phyloP scores from a whole-genome alignment of 1,140 invertebrate genomes.

The Nasonia giraulti region DNA sequence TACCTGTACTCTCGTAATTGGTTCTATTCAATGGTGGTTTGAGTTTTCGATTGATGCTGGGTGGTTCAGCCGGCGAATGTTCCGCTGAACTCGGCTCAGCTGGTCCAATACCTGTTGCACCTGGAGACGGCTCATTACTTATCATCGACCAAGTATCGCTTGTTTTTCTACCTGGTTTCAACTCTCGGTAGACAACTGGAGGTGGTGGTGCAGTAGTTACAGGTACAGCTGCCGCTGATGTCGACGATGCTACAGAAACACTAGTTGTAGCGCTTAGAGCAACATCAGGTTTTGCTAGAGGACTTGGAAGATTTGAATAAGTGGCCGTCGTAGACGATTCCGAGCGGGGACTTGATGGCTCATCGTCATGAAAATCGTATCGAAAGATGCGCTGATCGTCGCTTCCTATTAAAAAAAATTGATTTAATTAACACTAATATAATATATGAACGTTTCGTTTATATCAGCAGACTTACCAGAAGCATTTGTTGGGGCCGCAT shows the following conservation, averaged over 20 bases:
- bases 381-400: slow-evolving; percentile 78
- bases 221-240: slow-evolving; percentile 27
- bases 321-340: slow-evolving; percentile 74
- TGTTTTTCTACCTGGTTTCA: slow-evolving; percentile 84
- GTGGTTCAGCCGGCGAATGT: slow-evolving; percentile 71
- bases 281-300: slow-evolving; percentile 68
- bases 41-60: slow-evolving; percentile 75
- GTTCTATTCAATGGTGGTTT: slow-evolving; percentile 72
- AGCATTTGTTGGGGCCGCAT: slow-evolving; percentile 78
- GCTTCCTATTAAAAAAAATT: neutral
- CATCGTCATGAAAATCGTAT: slow-evolving; percentile 77
- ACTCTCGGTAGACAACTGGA: slow-evolving; percentile 77
- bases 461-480: neutral
- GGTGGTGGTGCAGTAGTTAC: slow-evolving; percentile 75
- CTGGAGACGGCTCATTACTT: slow-evolving; percentile 69
- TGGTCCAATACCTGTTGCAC: slow-evolving; percentile 55
- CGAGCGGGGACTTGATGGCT: slow-evolving; percentile 76
- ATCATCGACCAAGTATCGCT: slow-evolving; percentile 76
- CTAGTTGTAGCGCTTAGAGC: neutral
- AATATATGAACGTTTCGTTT: neutral
- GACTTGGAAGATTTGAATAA: slow-evolving; percentile 78
- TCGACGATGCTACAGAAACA: neutral
- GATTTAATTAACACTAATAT: neutral
- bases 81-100: slow-evolving; percentile 66
- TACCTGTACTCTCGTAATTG: slow-evolving; percentile 60